Evolutionary conservation across 2,113 vertebrate genomes (phyloP).

Genomic region (Hassar affinis): DNA sequence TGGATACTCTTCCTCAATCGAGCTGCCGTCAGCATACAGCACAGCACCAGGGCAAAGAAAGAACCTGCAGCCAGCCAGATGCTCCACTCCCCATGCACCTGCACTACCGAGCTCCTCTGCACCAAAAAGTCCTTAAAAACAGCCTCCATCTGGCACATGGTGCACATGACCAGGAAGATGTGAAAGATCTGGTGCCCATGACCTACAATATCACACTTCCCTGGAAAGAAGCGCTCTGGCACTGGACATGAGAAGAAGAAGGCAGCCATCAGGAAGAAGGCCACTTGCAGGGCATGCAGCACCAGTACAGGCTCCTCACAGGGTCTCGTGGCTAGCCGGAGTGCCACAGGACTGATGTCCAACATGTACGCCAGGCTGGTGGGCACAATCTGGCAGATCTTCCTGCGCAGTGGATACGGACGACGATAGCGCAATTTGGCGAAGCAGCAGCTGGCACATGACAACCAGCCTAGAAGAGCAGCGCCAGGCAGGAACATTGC

Average conservation of each 20-base stretch:
- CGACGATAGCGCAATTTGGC: slow-evolving; percentile 83
- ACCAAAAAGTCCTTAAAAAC: slow-evolving; percentile 82
- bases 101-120: slow-evolving; percentile 71
- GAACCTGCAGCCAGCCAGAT: slow-evolving; percentile 75
- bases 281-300: slow-evolving; percentile 85
- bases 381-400: slow-evolving; percentile 88
- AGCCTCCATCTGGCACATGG: slow-evolving; percentile 86
- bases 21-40: slow-evolving; percentile 74
- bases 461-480: slow-evolving; percentile 84
- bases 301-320: slow-evolving; percentile 77
- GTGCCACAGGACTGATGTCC: slow-evolving; percentile 84
- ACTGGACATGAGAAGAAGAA: slow-evolving; percentile 90
- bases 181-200: slow-evolving; percentile 94
- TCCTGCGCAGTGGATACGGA: slow-evolving; percentile 86
- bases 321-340: slow-evolving; percentile 78
- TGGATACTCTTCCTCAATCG: slow-evolving; percentile 72
- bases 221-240: slow-evolving; percentile 87
- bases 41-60: slow-evolving; percentile 75
- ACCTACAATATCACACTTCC: slow-evolving; percentile 85
- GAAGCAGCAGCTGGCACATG: slow-evolving; percentile 85
- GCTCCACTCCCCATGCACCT: slow-evolving; percentile 71
- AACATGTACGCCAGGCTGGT: slow-evolving; percentile 80
- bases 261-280: slow-evolving; percentile 81
- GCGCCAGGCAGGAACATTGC: slow-evolving; percentile 80
- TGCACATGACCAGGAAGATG: slow-evolving; percentile 83